A percentile compares a stretch with the other conserved stretches of the same genome.
Evolutionary conservation across 2,113 vertebrate genomes (phyloP).

Genomic region (Polyodon spathula): DNA sequence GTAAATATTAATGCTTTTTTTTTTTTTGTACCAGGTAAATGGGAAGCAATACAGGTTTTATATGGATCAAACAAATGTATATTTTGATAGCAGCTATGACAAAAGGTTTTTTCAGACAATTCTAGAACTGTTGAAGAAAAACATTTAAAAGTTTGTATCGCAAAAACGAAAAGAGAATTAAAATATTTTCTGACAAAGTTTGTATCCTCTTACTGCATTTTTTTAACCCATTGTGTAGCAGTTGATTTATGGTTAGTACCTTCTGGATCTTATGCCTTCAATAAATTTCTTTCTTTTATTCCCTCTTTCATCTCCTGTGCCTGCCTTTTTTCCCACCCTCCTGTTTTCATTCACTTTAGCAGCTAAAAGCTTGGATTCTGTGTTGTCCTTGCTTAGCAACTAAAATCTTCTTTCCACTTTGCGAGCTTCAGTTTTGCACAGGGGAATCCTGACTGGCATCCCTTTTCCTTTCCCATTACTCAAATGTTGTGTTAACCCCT

Average conservation of each 20-base stretch:
- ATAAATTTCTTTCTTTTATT: conserved; percentile 61
- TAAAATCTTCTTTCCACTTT: no score
- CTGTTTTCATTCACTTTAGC: conserved; percentile 24
- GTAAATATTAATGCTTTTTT: conserved; percentile 51
- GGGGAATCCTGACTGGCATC: no score
- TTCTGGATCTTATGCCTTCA: conserved; percentile 47
- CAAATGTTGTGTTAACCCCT: no score
- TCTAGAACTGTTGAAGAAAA: conserved; percentile 37
- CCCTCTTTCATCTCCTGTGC: conserved; percentile 34
- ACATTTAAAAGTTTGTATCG: conserved; percentile 39
- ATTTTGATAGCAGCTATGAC: conserved; percentile 49
- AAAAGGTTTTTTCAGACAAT: conserved; percentile 44
- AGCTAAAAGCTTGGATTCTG: no score
- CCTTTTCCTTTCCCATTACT: no score
- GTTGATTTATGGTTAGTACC: conserved; percentile 29
- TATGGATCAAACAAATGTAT: conserved; percentile 50
- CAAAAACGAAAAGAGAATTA: conserved; percentile 39
- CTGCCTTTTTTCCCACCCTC: conserved; percentile 12
- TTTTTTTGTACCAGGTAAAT: conserved; percentile 42
- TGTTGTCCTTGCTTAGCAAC: no score
- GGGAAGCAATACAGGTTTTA: conserved; percentile 40
- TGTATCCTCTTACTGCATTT: conserved; percentile 28
- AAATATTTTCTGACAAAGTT: conserved; percentile 45
- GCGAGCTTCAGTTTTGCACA: no score
- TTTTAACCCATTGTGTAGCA: conserved; percentile 24